Evolutionary conservation across 2,797 vertebrate genomes (phyloP).

Genomic region (Malacoraja senta): DNA sequence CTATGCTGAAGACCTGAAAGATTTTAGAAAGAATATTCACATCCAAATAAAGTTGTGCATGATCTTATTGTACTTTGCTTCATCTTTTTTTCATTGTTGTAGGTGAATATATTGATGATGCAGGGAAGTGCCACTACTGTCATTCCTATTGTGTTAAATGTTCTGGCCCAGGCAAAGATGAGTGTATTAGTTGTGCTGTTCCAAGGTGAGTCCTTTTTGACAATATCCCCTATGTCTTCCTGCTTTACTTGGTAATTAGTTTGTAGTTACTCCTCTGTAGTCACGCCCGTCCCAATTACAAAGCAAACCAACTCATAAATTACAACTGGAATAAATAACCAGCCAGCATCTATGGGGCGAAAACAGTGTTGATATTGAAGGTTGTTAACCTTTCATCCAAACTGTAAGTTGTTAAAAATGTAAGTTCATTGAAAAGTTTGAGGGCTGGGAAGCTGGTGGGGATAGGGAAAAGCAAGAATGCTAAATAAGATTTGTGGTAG

Average conservation of each 20-base stretch:
- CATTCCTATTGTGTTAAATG: conserved; percentile 71
- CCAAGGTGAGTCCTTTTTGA: conserved; percentile 58
- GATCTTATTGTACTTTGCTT: neutral
- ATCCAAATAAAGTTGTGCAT: neutral
- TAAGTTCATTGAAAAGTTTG: neutral
- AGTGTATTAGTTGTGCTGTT: conserved; percentile 67
- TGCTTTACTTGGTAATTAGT: neutral
- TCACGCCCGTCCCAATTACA: neutral
- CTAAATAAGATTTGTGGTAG: neutral
- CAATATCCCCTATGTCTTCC: neutral
- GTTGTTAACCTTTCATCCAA: neutral
- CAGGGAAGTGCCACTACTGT: conserved; percentile 63
- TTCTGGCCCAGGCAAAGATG: conserved; percentile 62
- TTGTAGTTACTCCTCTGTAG: neutral
- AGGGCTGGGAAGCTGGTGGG: neutral
- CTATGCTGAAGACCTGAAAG: neutral
- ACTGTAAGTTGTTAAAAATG: neutral
- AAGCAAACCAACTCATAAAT: neutral
- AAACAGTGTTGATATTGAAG: neutral
- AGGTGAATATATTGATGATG: conserved; percentile 69
- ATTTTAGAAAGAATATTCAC: neutral
- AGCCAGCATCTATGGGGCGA: neutral
- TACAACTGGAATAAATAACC: neutral
- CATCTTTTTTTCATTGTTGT: conserved; percentile 43
- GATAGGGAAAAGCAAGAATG: neutral